phyloP scores from a whole-genome alignment of 2,113 vertebrate genomes.

The Nibea albiflora region DNA sequence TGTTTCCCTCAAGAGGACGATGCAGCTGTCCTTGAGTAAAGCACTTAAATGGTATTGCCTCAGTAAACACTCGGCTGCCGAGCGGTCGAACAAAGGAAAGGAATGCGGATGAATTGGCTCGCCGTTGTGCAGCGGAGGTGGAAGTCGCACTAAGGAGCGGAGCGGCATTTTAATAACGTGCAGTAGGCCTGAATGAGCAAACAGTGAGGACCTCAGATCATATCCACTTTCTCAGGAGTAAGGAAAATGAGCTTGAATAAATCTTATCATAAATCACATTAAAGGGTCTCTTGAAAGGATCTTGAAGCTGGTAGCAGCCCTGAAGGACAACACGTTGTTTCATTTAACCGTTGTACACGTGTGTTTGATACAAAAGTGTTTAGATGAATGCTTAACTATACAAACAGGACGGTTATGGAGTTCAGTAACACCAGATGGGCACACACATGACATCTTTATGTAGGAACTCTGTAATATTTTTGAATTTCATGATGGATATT shows the following conservation, averaged over 20 bases:
- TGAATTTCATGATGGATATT: too few species aligned
- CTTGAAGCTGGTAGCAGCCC: too few species aligned
- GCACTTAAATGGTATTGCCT: slow-evolving; percentile 80
- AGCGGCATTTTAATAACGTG: slow-evolving; percentile 18
- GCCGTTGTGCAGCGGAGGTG: slow-evolving; percentile 6
- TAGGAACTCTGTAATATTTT: too few species aligned
- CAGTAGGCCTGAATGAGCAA: slow-evolving; percentile 1
- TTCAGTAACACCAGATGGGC: too few species aligned
- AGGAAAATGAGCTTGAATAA: background rate
- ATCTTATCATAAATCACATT: background rate
- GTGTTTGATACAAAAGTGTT: too few species aligned
- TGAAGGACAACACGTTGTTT: too few species aligned
- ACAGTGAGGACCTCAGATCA: background rate
- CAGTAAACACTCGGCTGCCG: slow-evolving; percentile 65
- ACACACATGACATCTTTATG: too few species aligned
- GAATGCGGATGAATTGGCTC: slow-evolving; percentile 30
- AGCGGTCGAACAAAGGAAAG: slow-evolving; percentile 38
- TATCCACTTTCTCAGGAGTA: too few species aligned
- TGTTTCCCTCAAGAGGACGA: slow-evolving; percentile 72
- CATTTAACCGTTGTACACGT: too few species aligned
- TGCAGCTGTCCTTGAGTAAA: slow-evolving; percentile 80
- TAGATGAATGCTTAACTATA: too few species aligned
- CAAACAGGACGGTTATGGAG: too few species aligned
- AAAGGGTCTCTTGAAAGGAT: too few species aligned
- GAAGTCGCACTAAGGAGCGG: slow-evolving; percentile 7